These are phyloP conservation scores for Listrodromus nycthemerus DNA, from an alignment of 2,888 invertebrate species.

Conservation along the genomic window DNA sequence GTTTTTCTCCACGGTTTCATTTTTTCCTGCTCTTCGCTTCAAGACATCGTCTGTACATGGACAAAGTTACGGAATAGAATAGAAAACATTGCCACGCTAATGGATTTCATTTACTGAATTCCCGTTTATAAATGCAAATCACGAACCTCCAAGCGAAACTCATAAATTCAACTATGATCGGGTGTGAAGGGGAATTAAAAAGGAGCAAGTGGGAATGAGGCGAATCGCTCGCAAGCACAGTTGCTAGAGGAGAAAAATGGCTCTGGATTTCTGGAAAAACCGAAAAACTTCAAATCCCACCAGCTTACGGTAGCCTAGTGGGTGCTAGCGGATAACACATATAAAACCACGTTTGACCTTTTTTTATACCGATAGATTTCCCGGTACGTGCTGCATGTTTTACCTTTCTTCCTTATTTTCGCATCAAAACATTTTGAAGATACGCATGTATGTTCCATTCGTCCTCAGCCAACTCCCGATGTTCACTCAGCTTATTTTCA, in stretches of 20 bases:
- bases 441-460: slow-evolving; percentile 2
- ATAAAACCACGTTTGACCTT: slow-evolving; percentile 3
- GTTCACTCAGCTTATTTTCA: slow-evolving; percentile 25
- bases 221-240: background rate
- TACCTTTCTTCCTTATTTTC: background rate
- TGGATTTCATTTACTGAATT: background rate
- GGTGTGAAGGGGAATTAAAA: background rate
- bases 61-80: no score
- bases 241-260: background rate
- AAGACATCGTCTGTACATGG: no score
- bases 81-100: background rate
- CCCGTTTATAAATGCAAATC: background rate
- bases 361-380: background rate
- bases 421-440: background rate
- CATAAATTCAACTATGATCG: background rate
- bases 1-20: no score
- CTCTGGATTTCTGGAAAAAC: slow-evolving; percentile 20
- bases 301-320: slow-evolving; percentile 40
- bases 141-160: background rate
- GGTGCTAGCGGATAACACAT: slow-evolving; percentile 23
- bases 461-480: background rate
- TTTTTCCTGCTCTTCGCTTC: no score
- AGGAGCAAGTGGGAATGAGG: slow-evolving; percentile 12
- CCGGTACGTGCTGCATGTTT: slow-evolving; percentile 4
- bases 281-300: slow-evolving; percentile 22